A percentile compares a stretch with the other conserved stretches of the same genome.
Evolutionary conservation across 2,888 invertebrate species (phyloP).

Genomic region (Subacronicta megacephala): DNA sequence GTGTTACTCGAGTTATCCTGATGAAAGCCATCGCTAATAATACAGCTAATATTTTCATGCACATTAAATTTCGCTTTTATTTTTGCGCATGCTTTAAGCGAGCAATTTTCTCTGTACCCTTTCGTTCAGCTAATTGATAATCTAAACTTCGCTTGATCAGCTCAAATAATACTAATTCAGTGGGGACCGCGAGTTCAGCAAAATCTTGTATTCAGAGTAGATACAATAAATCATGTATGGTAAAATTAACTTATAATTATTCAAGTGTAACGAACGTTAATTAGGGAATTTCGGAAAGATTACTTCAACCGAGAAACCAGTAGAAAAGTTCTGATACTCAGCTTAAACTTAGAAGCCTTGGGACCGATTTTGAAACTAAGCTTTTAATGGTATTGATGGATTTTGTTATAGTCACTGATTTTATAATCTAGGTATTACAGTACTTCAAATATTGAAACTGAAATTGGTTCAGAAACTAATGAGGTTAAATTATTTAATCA

Average conservation of each 20-base stretch:
- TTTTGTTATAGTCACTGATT: slow-evolving; percentile 1
- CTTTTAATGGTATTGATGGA: slow-evolving; percentile 13
- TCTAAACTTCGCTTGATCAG: slow-evolving; percentile 66
- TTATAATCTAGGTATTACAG: not conserved
- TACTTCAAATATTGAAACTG: not conserved
- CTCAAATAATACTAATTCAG: slow-evolving; percentile 68
- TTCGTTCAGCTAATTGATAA: slow-evolving; percentile 54
- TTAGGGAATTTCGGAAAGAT: slow-evolving; percentile 58
- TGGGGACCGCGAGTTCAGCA: slow-evolving; percentile 40
- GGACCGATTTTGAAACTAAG: slow-evolving; percentile 28
- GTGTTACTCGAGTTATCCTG: slow-evolving; percentile 8
- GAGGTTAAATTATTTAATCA: no score
- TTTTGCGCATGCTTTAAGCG: slow-evolving; percentile 18
- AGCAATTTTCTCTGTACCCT: slow-evolving; percentile 28
- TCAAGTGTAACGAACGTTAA: slow-evolving; percentile 63
- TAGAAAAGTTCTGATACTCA: slow-evolving; percentile 41
- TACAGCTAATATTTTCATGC: not conserved
- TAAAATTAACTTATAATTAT: slow-evolving; percentile 71
- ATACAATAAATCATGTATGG: slow-evolving; percentile 64
- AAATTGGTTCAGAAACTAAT: not conserved
- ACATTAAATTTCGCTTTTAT: slow-evolving; percentile 13
- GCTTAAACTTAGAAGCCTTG: slow-evolving; percentile 29
- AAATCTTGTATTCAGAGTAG: slow-evolving; percentile 58
- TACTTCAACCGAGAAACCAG: slow-evolving; percentile 37
- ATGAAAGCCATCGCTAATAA: slow-evolving; percentile 7